Conservation (phyloP, 2,113 vertebrate genomes). For the Plestiodon gilberti region DNA sequence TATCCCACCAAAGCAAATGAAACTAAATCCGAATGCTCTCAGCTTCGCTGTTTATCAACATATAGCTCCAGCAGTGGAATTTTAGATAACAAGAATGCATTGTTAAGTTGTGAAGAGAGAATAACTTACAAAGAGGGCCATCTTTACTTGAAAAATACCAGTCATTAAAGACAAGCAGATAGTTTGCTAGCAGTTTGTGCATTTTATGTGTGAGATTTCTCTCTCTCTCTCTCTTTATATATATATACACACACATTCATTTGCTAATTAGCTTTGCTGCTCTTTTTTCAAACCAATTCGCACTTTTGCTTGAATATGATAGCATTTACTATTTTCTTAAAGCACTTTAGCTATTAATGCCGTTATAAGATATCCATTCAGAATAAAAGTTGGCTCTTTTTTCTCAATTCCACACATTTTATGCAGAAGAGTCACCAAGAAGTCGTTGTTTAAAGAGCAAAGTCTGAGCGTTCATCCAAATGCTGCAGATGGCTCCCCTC, state of each 20-base stretch:
- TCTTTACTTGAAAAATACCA: background rate
- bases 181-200: background rate
- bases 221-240: too few species aligned
- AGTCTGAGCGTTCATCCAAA: slow-evolving; percentile 8
- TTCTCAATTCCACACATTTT: background rate
- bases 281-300: slow-evolving; percentile 18
- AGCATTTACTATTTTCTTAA: slow-evolving; percentile 6
- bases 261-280: background rate
- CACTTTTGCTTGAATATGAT: slow-evolving; percentile 1
- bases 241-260: background rate
- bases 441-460: background rate
- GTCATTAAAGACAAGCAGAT: background rate
- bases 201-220: background rate
- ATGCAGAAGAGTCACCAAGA: slow-evolving; percentile 26
- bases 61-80: background rate
- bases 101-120: background rate
- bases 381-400: background rate
- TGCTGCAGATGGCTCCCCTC: slow-evolving; percentile 26
- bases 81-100: background rate
- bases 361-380: slow-evolving; percentile 16
- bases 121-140: background rate
- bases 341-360: slow-evolving; percentile 8
- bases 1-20: background rate
- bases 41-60: background rate
- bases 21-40: background rate